These are phyloP conservation scores for Anguilla obscura DNA, from an alignment of 2,797 vertebrate species.

Conservation along the genomic window DNA sequence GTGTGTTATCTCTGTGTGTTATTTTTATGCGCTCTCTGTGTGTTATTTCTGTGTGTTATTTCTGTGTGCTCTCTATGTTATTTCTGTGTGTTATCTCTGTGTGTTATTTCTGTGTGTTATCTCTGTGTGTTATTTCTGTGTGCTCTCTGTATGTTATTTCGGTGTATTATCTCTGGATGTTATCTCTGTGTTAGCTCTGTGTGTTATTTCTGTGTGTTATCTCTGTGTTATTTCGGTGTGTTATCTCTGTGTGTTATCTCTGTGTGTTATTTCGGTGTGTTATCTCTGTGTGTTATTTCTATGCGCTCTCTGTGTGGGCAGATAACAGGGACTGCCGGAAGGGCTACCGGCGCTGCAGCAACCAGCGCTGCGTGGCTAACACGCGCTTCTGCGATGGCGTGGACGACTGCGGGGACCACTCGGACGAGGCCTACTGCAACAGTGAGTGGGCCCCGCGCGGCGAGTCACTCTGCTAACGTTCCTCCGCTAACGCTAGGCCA, in stretches of 20 bases:
- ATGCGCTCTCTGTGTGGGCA: conserved; percentile 54
- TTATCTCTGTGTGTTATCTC: too few species aligned
- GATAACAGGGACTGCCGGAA: conserved; percentile 88
- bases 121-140: too few species aligned
- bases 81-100: too few species aligned
- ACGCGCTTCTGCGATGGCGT: conserved; percentile 82
- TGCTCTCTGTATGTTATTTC: too few species aligned
- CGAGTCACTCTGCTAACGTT: not conserved
- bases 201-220: too few species aligned
- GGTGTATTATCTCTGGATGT: too few species aligned
- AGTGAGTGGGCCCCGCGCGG: conserved; percentile 67
- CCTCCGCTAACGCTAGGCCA: not conserved
- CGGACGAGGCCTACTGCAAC: conserved; percentile 91
- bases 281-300: not conserved
- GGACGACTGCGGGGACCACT: conserved; percentile 91
- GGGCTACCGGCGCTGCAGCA: conserved; percentile 86
- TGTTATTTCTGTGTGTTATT: conserved; percentile 17
- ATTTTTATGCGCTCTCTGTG: not conserved
- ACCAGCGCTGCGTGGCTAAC: conserved; percentile 82
- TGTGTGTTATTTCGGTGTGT: conserved; percentile 19
- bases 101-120: too few species aligned
- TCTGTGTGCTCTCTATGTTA: too few species aligned
- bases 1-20: conserved; percentile 36
- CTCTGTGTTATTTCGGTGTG: too few species aligned
- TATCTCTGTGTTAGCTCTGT: too few species aligned